Conservation (phyloP, 2,888 invertebrate genomes). For the Euclidia mi region DNA sequence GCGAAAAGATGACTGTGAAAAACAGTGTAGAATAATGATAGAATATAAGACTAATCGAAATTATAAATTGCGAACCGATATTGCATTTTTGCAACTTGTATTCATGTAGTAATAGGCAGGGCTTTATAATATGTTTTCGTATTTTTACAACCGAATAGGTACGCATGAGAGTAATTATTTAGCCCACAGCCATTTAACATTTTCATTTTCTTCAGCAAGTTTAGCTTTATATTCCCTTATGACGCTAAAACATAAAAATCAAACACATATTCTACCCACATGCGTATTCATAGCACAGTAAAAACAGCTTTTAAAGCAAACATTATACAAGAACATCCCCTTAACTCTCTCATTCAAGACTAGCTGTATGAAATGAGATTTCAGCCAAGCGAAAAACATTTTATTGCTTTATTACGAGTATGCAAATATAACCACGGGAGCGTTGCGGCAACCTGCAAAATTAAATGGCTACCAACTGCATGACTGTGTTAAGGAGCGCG, state of each 20-base stretch:
- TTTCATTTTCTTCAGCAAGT: no score
- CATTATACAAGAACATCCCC: conserved; percentile 19
- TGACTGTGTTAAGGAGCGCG: conserved; percentile 66
- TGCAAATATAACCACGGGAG: conserved; percentile 69
- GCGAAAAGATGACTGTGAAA: no score
- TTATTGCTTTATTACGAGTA: conserved; percentile 73
- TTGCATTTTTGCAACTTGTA: no score
- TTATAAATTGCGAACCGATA: no score
- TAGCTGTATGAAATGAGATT: conserved; percentile 59
- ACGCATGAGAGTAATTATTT: no score
- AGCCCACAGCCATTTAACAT: no score
- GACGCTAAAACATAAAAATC: neutral
- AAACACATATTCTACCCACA: neutral
- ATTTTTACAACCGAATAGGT: no score
- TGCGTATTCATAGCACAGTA: neutral
- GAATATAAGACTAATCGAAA: no score
- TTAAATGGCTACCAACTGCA: conserved; percentile 66
- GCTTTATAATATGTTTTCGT: no score
- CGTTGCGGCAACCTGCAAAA: conserved; percentile 68
- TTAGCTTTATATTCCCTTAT: no score
- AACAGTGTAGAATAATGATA: no score
- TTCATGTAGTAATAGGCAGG: no score
- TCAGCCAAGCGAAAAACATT: conserved; percentile 61
- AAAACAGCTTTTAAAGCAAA: conserved; percentile 25
- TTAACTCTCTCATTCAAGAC: conserved; percentile 42